Percentiles rank a stretch among this genome's conserved stretches.
Conservation (phyloP, 2,888 invertebrate genomes). For the Horisme vitalbata region DNA sequence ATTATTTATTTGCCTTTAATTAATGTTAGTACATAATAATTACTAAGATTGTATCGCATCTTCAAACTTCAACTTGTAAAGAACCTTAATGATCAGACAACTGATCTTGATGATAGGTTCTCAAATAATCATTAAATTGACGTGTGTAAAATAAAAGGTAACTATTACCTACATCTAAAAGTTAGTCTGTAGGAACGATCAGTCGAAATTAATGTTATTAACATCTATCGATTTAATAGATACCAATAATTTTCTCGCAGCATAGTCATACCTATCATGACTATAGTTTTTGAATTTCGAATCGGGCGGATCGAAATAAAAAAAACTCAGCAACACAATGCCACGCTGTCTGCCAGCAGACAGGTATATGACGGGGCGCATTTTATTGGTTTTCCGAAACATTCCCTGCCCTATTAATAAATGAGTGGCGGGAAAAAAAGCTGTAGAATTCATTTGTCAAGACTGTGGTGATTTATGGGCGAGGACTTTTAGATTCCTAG, state of each 20-base stretch:
- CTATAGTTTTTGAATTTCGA: conserved; percentile 41
- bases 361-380: conserved; percentile 83
- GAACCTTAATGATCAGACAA: not conserved
- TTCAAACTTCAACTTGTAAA: not conserved
- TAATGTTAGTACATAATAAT: no score
- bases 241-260: conserved; percentile 23
- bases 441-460: conserved; percentile 82
- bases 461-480: conserved; percentile 77
- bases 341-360: conserved; percentile 78
- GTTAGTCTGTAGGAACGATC: conserved; percentile 1
- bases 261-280: conserved; percentile 39
- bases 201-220: conserved; percentile 8
- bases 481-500: conserved; percentile 77
- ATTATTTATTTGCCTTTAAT: no score
- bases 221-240: conserved; percentile 12
- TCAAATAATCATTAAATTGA: conserved; percentile 1
- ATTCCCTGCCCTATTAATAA: conserved; percentile 81
- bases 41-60: no score
- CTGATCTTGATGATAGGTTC: not conserved
- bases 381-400: conserved; percentile 83
- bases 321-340: conserved; percentile 62
- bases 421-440: conserved; percentile 79
- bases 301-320: conserved; percentile 48
- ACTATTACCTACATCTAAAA: conserved; percentile 10
- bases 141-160: conserved; percentile 6